Base-by-base conservation (phyloP, 2,888 invertebrate genomes). In the Chaitophorus viminalis region DNA sequence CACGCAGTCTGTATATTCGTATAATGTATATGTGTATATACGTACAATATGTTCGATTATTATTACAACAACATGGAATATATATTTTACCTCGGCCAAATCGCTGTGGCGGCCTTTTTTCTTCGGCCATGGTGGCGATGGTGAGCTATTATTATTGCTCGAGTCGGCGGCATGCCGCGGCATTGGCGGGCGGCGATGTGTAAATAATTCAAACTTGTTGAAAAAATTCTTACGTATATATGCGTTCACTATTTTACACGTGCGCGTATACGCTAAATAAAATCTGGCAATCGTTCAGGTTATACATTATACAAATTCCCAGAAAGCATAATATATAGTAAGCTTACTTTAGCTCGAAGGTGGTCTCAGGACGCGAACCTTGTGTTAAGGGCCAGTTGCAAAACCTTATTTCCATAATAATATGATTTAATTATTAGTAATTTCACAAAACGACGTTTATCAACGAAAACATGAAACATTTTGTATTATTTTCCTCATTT, bases 161-260 rank as follows among this genome's bases (percentile, higher is more conserved):
- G 78, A 14, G 78, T 78, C 78, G 54, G 78, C 54, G 33, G 78
- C 33, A n/a, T n/a, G n/a, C n/a, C n/a, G n/a, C n/a, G n/a, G n/a
- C n/a, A n/a, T n/a, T n/a, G 31, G 14, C 68, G 46, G n/a, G 68
- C 29, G 70, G 29, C 70, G 29, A 52, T 54, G 33, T 54, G 78
- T 78, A 78, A 78, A 78, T 78, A 54, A 54, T 78, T 78, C 78
- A 54, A 78, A 54, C 78, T 78, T 14, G 78, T 78, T 54, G 54
- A 33, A 46, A 21, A 70, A 54, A 54, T 14, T 25, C 25, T 60
- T 21, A 25, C 33, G 52, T 29, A 29, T 68, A 68, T 60, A 60
- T 60, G 60, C 25, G 60, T 60, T 18, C 60, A 46, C 21, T 60
- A 25, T 25, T 25, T 29, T n/a, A 5, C 68, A 68, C n/a, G 68